Base-by-base conservation (phyloP, 2,888 invertebrate species). In the Caenorhabditis sp. region DNA sequence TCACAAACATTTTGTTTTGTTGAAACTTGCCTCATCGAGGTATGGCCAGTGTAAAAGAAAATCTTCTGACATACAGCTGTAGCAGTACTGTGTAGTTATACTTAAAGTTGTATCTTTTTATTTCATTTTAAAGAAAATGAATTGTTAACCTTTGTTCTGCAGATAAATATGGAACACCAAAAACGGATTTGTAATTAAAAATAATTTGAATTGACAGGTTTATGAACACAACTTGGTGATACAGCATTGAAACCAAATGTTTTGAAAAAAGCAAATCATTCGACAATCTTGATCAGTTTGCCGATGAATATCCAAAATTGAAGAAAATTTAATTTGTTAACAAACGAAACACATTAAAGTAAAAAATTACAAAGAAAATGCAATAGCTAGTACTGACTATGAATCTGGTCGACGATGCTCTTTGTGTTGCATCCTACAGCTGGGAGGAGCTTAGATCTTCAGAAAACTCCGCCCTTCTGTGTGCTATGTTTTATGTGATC, bases 51-150 rank as follows among this genome's bases (percentile, higher is more conserved):
- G 89, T 11, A 83, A 61, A 50, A 88, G 82, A 70, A 90, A 90
- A 47, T 90, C 90, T 82, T 88, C 87, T 9, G 90, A 90, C 90
- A 90, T 90, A 80, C 90, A 90, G 55, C 88, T 88, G 83, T 89
- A 90, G 81, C 90, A 90, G 56, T 89, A 88, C 47, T 88, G 86
- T 18, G 84, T 82, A 1, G 78, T 47, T 3, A 62, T 32, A 37
- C 81, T 81, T 65, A 13, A 78, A 69, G 11, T 32, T 32, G n/a
- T n/a, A n/a, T n/a, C n/a, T n/a, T n/a, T n/a, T n/a, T n/a, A n/a
- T n/a, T n/a, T n/a, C n/a, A n/a, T n/a, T n/a, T n/a, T n/a, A n/a
- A n/a, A n/a, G n/a, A n/a, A n/a, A n/a, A n/a, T n/a, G n/a, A n/a
- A n/a, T n/a, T n/a, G n/a, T n/a, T 51, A n/a, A 62, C 72, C 64